These are phyloP conservation scores for Acrobasis consociella DNA, from an alignment of 2,888 invertebrate species.

Conservation along the genomic window DNA sequence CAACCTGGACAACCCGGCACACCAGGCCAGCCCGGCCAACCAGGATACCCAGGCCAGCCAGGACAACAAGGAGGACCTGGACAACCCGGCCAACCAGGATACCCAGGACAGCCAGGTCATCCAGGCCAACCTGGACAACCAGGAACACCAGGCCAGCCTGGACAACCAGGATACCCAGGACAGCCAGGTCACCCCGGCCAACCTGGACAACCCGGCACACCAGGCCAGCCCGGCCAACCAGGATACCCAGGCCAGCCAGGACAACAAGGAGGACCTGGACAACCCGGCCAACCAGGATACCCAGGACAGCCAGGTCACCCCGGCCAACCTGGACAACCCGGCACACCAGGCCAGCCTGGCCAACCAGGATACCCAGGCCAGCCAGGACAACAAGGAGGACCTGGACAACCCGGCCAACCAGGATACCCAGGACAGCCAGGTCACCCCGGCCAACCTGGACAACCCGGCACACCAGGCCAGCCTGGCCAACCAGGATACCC, in stretches of 20 bases:
- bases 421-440: too few species aligned
- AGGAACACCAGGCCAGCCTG: conserved; percentile 61
- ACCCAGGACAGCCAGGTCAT: conserved; percentile 38
- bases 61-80: too few species aligned
- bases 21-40: conserved; percentile 29
- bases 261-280: conserved; percentile 38
- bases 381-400: too few species aligned
- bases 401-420: too few species aligned
- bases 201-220: conserved; percentile 30
- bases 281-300: conserved; percentile 60
- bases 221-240: conserved; percentile 29
- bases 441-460: too few species aligned
- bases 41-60: conserved; percentile 28
- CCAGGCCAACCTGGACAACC: conserved; percentile 36
- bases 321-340: conserved; percentile 34
- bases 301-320: conserved; percentile 57
- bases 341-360: too few species aligned
- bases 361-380: too few species aligned
- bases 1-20: conserved; percentile 29
- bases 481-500: too few species aligned
- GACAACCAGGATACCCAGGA: conserved; percentile 29
- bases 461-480: too few species aligned
- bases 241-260: too few species aligned
- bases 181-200: too few species aligned
- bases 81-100: conserved; percentile 39